These are phyloP conservation scores for Montipora efflorescens DNA, from an alignment of 64 coral and sea anemone genomes.

Conservation along the genomic window DNA sequence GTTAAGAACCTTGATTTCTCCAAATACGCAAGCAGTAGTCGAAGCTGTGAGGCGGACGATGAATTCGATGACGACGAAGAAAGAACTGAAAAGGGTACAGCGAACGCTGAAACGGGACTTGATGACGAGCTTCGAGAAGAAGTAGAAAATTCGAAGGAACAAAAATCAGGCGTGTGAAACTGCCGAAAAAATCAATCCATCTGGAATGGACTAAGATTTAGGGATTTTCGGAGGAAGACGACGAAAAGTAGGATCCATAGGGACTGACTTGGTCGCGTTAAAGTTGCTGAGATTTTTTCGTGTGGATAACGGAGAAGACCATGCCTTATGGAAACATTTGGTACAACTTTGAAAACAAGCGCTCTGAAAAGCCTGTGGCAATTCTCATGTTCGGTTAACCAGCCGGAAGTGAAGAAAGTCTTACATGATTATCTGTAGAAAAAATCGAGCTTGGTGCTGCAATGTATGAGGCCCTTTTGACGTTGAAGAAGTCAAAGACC, in stretches of 20 bases:
- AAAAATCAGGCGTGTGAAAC: neutral
- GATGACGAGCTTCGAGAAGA: neutral
- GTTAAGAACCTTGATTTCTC: constrained; percentile 41
- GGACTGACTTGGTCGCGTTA: neutral
- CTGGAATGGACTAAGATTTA: neutral
- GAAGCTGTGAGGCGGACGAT: constrained; percentile 93
- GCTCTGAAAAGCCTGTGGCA: neutral
- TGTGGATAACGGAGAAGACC: neutral
- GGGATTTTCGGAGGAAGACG: neutral
- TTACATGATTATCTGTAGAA: neutral
- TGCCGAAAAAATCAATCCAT: neutral
- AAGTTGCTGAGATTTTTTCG: neutral
- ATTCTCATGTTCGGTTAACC: neutral
- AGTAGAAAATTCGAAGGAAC: neutral
- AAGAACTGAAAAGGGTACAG: neutral
- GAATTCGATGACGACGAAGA: constrained; percentile 78
- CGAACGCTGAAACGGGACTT: neutral
- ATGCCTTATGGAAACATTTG: neutral
- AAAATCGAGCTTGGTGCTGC: neutral
- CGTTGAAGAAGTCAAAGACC: neutral
- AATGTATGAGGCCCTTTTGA: neutral
- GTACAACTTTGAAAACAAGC: neutral
- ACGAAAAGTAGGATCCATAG: neutral
- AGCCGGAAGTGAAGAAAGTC: neutral
- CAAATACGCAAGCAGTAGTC: constrained; percentile 87